These are phyloP conservation scores for Pao palembangensis DNA, from an alignment of 2,113 vertebrate species.

Conservation along the genomic window DNA sequence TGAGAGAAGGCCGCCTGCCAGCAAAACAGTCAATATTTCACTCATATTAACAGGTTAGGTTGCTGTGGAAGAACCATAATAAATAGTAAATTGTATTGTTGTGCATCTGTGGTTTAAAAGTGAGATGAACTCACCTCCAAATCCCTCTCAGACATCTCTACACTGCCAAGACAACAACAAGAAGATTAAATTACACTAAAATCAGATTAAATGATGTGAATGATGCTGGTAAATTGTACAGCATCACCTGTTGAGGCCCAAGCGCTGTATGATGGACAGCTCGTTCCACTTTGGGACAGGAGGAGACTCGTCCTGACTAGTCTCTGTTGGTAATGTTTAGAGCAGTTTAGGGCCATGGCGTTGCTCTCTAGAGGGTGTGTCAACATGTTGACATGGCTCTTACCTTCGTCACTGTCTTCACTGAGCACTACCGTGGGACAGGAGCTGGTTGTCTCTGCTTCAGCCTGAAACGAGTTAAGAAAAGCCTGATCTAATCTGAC, in stretches of 20 bases:
- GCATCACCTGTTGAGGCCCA: slow-evolving; percentile 76
- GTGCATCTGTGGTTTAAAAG: background rate
- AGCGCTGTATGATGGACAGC: slow-evolving; percentile 74
- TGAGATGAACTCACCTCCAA: slow-evolving; percentile 73
- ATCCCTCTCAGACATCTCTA: slow-evolving; percentile 80
- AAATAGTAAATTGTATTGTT: background rate
- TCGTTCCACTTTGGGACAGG: slow-evolving; percentile 56
- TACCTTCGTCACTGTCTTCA: slow-evolving; percentile 76
- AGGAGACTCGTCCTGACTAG: slow-evolving; percentile 41
- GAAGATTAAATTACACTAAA: background rate
- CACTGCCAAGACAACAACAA: slow-evolving; percentile 53
- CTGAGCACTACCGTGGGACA: slow-evolving; percentile 25
- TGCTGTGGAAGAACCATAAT: background rate
- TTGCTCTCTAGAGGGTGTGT: background rate
- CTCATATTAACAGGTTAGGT: background rate
- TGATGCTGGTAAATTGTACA: background rate
- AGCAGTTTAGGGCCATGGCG: background rate
- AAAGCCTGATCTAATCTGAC: slow-evolving; percentile 7
- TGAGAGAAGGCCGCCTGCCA: slow-evolving; percentile 76
- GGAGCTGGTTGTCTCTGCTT: slow-evolving; percentile 25
- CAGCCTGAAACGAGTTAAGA: slow-evolving; percentile 25
- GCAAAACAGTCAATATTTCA: background rate
- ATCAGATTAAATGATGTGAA: background rate
- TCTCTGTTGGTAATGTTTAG: slow-evolving; percentile 47
- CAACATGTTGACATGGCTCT: background rate